Conservation (phyloP, 2,113 vertebrate genomes). For the Pan troglodytes region NHGRI_mPanTro3-v2.1_pri NC_072404.2:33684501-33685000, state of each 20-base stretch:
- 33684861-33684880: too few species aligned
- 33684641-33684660: slow-evolving; percentile 49
- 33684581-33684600: neutral
- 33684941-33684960: too few species aligned
- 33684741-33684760: neutral
- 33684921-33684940: too few species aligned
- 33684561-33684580: neutral
- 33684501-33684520: neutral
- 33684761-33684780: neutral
- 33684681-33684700: slow-evolving; percentile 49
- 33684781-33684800: neutral
- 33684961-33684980: too few species aligned
- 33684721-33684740: slow-evolving; percentile 11
- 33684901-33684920: too few species aligned
- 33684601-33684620: neutral
- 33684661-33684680: neutral
- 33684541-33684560: neutral
- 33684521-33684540: neutral
- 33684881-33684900: too few species aligned
- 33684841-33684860: too few species aligned
- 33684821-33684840: neutral
- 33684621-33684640: slow-evolving; percentile 64
- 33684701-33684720: slow-evolving; percentile 57
- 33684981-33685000: too few species aligned
- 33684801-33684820: neutral